Evolutionary conservation across 2,888 invertebrate species (phyloP).

Genomic region (Palloptera scutellata): DNA sequence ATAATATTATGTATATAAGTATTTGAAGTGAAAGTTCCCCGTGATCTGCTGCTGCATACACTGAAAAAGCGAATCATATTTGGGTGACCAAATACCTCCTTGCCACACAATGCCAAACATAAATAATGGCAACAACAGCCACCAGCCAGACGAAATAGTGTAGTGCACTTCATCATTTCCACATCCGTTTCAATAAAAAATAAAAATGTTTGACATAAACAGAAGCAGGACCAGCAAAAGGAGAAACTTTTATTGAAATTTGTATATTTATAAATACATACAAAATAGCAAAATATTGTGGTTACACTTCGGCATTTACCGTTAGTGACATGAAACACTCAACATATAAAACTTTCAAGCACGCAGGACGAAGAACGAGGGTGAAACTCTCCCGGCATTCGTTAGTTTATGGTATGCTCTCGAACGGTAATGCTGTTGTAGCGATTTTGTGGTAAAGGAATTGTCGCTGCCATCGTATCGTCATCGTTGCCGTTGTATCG

Average conservation of each 20-base stretch:
- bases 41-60: no score
- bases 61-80: no score
- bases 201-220: background rate
- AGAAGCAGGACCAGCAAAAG: conserved; percentile 10
- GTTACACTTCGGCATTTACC: conserved; percentile 16
- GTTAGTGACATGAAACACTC: conserved; percentile 11
- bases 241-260: conserved; percentile 1
- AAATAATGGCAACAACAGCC: no score
- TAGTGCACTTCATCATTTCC: conserved; percentile 1
- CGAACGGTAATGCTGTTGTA: no score
- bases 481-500: conserved; percentile 15
- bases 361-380: background rate
- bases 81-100: no score
- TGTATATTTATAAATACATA: conserved; percentile 14
- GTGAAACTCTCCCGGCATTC: background rate
- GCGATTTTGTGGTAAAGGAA: no score
- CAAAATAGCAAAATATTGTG: conserved; percentile 33
- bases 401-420: no score
- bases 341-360: background rate
- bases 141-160: background rate
- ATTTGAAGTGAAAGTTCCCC: no score
- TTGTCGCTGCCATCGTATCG: conserved; percentile 1
- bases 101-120: no score
- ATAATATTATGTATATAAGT: no score
- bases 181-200: background rate